Evolutionary conservation across 2,888 invertebrate genomes (phyloP).

Genomic region (Nymphalis c-album): DNA sequence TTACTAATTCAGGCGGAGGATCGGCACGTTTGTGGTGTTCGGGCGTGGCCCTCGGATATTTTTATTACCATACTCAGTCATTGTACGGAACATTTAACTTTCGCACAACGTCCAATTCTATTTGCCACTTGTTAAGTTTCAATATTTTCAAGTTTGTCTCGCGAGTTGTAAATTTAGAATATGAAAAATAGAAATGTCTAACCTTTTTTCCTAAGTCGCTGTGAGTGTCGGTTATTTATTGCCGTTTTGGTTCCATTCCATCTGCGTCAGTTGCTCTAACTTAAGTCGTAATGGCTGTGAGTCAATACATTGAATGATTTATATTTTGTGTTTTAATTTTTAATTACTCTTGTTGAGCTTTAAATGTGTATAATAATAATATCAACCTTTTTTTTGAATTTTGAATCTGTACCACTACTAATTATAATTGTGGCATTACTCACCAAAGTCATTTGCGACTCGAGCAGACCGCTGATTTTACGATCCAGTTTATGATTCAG

Average conservation of each 20-base stretch:
- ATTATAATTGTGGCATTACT: constrained; percentile 5
- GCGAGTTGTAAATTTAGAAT: constrained; percentile 18
- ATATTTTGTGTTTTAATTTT: constrained; percentile 45
- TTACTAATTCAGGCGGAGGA: constrained; percentile 57
- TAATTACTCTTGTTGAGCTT: constrained; percentile 34
- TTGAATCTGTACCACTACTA: background rate
- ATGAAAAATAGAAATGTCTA: constrained; percentile 18
- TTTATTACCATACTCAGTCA: constrained; percentile 66
- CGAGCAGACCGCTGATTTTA: constrained; percentile 61
- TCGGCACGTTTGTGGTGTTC: constrained; percentile 61
- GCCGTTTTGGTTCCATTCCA: constrained; percentile 58
- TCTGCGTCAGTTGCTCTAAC: constrained; percentile 61
- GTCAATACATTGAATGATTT: constrained; percentile 68
- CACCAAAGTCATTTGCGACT: constrained; percentile 51
- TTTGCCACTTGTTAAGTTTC: constrained; percentile 51
- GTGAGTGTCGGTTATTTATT: constrained; percentile 55
- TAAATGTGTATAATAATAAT: constrained; percentile 1
- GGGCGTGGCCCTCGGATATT: constrained; percentile 64
- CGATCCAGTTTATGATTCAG: constrained; percentile 64
- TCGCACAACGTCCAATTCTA: constrained; percentile 53
- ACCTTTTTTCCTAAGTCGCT: constrained; percentile 26
- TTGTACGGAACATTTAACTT: constrained; percentile 55
- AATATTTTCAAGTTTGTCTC: constrained; percentile 29
- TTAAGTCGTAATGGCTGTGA: constrained; percentile 54
- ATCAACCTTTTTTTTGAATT: background rate